Base-by-base conservation (phyloP, 2,797 vertebrate genomes). In the Melanotaenia boesemani region DNA sequence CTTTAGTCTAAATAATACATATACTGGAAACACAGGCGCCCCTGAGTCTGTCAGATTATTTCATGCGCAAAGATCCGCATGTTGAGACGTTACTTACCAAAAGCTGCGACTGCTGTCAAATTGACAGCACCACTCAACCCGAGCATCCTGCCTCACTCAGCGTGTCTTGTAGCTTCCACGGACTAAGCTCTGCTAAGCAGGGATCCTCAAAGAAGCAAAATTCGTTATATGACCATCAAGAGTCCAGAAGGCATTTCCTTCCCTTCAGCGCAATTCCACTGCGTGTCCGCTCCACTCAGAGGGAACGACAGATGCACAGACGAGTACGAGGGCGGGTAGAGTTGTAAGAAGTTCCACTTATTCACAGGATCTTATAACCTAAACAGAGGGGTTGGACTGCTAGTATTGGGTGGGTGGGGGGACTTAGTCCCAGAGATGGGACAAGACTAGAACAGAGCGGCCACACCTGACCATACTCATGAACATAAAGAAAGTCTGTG, bases 31-130 rank as follows among this genome's bases (percentile, higher is more conserved):
- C 30, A 13, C n/a, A 18, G 58, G 26, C 52, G 58, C 66, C 20
- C 32, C 2, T 4, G 12, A 18, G 12, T n/a, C 34, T 63, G 62
- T 36, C 73, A 41, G 15, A 22, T 62, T 13, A 61, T 56, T 59
- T 41, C 1, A 41, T 11, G 4, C 32, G 34, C 13, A 50, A 28
- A 63, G 5, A 8, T n/a, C 20, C 0, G 1, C n/a, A 2, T n/a
- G 37, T 2, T 0, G 1, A 15, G 8, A 7, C 13, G 1, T 70
- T 50, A 92, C 93, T 91, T 66, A 94, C 93, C 89, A 18, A 50
- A 36, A 30, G 79, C 67, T 39, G 86, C 54, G 22, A 26, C 62
- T 48, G 86, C 5, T 70, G 83, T 81, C 76, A 85, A 57, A 52
- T 65, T 50, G 70, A 83, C 69, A 73, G 3, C 74, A 0, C 2